Base-by-base conservation (phyloP, 2,113 vertebrate species). In the Bos taurus region DNA sequence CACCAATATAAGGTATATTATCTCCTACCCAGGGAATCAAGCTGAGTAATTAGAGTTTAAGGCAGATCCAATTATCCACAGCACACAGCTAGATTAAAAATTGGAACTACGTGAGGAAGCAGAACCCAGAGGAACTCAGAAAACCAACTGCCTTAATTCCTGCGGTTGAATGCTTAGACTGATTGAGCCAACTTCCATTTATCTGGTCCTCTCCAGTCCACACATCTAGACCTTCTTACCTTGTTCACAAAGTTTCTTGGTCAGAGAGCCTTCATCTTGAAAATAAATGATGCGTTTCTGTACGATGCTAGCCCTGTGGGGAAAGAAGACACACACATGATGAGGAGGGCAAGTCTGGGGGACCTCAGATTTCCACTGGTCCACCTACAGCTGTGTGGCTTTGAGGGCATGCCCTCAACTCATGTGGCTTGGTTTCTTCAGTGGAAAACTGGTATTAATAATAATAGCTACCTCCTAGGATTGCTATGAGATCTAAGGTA, bases 251-350 rank as follows among this genome's bases (percentile, higher is more conserved):
- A 99, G 99, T 97, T 98, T 99, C 99, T 99, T 99, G 21, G 99
- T 99, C 96, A 99, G 99, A 67, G 99, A 99, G 60, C 99, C 99
- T 97, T 99, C 99, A 97, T 99, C 99, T 98, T 99, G 99, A 98
- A 99, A 99, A 99, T 99, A 99, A 98, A 99, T 99, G 30, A 99
- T 99, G 95, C 99, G 99, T 96, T 99, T 99, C 99, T 99, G 99
- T 97, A 99, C 99, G 83, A 99, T 99, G 97, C 99, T 99, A 92
- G 99, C 99, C 98, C 99, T 99, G 92, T 59, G 88, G 92, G 87
- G 74, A 40, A 91, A 92, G 94, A 94, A 90, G 88, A 92, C 5
- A 91, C 3, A 4, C n/a, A 77, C 2, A 21, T 56, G 85, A 30
- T 64, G 86, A 98, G 90, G 52, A 40, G 23, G 43, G 83, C 30